Conservation (phyloP, 2,113 vertebrate genomes). For the Myrmecobius fasciatus region DNA sequence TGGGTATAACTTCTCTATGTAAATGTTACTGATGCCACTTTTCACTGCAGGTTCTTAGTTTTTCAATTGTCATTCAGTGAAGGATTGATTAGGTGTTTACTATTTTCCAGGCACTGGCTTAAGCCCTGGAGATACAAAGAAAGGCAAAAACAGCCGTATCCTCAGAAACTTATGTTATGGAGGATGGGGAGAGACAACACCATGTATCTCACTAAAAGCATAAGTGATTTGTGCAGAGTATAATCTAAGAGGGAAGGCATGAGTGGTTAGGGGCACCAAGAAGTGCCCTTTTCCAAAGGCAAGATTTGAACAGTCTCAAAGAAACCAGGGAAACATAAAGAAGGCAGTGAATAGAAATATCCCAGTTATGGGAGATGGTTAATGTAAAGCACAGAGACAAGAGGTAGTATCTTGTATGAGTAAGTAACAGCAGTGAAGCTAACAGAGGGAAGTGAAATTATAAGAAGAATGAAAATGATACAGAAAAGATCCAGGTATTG, state of each 20-base stretch:
- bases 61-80: not conserved
- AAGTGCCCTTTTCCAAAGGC: not conserved
- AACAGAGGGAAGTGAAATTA: not conserved
- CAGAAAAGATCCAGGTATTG: not conserved
- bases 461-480: not conserved
- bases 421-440: not conserved
- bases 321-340: too few species aligned
- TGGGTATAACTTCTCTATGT: not conserved
- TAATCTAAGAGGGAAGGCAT: too few species aligned
- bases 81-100: not conserved
- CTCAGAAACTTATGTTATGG: not conserved
- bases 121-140: too few species aligned
- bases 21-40: not conserved
- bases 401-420: not conserved
- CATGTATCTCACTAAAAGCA: not conserved
- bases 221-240: too few species aligned
- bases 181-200: too few species aligned
- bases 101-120: not conserved
- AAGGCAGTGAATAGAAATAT: not conserved
- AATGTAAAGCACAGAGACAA: too few species aligned
- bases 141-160: too few species aligned
- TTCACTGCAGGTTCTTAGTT: not conserved
- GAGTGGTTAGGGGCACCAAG: not conserved
- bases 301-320: not conserved
- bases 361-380: not conserved